phyloP scores from a whole-genome alignment of 1,140 invertebrate genomes.

The Cydia amplana region DNA sequence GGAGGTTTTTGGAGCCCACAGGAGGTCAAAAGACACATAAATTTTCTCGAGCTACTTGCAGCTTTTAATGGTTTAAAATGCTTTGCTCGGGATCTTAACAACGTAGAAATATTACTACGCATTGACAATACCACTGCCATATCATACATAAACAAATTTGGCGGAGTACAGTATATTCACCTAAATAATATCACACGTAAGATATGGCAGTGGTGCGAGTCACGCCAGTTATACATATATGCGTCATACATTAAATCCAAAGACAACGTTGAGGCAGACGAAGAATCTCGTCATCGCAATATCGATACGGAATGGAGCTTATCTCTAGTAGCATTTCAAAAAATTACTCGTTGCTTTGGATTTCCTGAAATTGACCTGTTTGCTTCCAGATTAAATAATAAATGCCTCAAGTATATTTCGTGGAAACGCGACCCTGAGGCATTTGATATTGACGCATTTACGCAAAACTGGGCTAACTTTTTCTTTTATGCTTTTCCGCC shows the following conservation, averaged over 20 bases:
- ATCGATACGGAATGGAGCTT: slow-evolving; percentile 34
- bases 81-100: slow-evolving; percentile 5
- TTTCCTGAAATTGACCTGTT: slow-evolving; percentile 33
- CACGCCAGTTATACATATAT: slow-evolving; percentile 9
- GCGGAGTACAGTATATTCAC: slow-evolving; percentile 15
- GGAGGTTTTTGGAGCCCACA: slow-evolving; percentile 13
- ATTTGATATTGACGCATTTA: slow-evolving; percentile 32
- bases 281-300: slow-evolving; percentile 31
- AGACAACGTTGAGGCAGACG: slow-evolving; percentile 33
- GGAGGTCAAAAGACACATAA: slow-evolving; percentile 21
- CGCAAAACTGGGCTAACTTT: slow-evolving; percentile 10
- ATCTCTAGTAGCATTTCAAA: slow-evolving; percentile 2
- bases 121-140: slow-evolving; percentile 37
- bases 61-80: slow-evolving; percentile 27
- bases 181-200: slow-evolving; percentile 19
- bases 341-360: slow-evolving; percentile 25
- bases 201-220: slow-evolving; percentile 35
- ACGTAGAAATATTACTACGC: slow-evolving; percentile 39
- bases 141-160: too few species aligned
- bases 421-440: slow-evolving; percentile 36
- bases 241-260: slow-evolving; percentile 36
- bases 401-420: slow-evolving; percentile 33
- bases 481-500: slow-evolving; percentile 38
- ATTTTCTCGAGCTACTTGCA: slow-evolving; percentile 30
- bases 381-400: slow-evolving; percentile 32